Evolutionary conservation across 2,797 vertebrate species (phyloP).

Genomic region (Xenentodon cancila): DNA sequence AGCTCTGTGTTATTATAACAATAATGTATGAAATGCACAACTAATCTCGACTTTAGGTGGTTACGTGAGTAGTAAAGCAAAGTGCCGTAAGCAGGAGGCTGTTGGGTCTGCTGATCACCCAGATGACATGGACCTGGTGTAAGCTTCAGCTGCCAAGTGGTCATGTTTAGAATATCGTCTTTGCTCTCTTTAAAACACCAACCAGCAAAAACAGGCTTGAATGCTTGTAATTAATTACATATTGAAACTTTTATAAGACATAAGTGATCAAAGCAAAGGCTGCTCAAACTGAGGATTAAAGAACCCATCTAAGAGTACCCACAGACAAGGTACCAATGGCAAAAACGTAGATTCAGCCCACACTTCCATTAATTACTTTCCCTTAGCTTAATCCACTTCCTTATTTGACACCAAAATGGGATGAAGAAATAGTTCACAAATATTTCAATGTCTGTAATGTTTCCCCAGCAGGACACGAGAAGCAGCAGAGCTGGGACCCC

Average conservation of each 20-base stretch:
- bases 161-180: no score
- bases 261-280: not conserved
- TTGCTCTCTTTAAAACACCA: not conserved
- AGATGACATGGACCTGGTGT: no score
- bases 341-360: no score
- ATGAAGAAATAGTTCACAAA: not conserved
- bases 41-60: no score
- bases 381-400: constrained; percentile 6
- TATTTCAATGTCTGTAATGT: not conserved
- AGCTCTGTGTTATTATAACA: not conserved
- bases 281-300: no score
- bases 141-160: no score
- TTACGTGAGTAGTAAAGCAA: no score
- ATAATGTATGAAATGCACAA: not conserved
- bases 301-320: no score
- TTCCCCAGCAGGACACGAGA: not conserved
- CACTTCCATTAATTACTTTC: not conserved
- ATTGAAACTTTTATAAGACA: not conserved
- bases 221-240: not conserved
- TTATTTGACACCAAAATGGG: constrained; percentile 20
- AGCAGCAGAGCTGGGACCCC: constrained; percentile 1
- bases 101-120: no score
- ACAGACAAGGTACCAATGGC: no score
- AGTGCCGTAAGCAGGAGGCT: no score
- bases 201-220: no score